These are phyloP conservation scores for Pterocles gutturalis DNA, from an alignment of 2,113 vertebrate species.

Conservation along the genomic window DNA sequence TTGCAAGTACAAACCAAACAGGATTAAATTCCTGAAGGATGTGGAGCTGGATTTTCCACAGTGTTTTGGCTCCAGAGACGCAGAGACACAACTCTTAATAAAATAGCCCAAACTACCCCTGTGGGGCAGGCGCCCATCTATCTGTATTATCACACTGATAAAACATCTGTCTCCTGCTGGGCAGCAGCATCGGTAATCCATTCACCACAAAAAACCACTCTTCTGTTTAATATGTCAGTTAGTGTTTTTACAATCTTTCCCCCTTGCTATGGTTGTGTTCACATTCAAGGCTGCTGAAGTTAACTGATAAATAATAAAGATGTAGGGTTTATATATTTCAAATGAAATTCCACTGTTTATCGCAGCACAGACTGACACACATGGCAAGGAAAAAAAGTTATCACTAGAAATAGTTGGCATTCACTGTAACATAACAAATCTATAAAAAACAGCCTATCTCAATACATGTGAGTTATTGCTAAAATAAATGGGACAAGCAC, in stretches of 20 bases:
- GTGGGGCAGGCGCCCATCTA: not conserved
- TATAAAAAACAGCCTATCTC: not conserved
- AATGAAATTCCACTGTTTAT: slow-evolving; percentile 29
- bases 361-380: not conserved
- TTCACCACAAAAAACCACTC: not conserved
- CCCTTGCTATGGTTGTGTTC: not conserved
- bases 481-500: slow-evolving; percentile 10
- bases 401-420: slow-evolving; percentile 14
- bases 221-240: not conserved
- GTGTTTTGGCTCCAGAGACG: slow-evolving; percentile 34
- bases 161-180: not conserved
- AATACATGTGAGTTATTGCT: not conserved
- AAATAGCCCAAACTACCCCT: not conserved
- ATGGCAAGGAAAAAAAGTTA: slow-evolving; percentile 30
- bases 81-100: slow-evolving; percentile 32
- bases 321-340: not conserved
- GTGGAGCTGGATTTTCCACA: not conserved
- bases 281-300: slow-evolving; percentile 13
- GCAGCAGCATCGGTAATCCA: not conserved
- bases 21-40: not conserved
- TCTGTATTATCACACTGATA: slow-evolving; percentile 10
- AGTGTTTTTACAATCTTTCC: not conserved
- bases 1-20: not conserved
- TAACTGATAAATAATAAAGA: slow-evolving; percentile 22
- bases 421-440: not conserved